Evolutionary conservation across 2,797 vertebrate species (phyloP).

Genomic region (Myiothlypis chrysogaster): DNA sequence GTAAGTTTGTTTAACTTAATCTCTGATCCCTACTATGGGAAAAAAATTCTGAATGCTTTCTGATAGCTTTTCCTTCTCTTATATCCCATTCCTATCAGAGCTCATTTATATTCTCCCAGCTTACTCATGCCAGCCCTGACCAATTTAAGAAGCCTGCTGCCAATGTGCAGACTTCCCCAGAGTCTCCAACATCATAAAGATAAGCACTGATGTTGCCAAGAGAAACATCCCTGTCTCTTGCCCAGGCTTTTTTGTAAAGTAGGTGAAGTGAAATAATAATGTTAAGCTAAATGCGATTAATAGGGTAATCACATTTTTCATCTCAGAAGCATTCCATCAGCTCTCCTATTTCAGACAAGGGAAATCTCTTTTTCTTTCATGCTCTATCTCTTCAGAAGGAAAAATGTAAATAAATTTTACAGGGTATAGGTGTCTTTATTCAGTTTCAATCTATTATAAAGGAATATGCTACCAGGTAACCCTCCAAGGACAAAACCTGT

Average conservation of each 20-base stretch:
- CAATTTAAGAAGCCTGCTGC: background rate
- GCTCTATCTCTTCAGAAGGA: background rate
- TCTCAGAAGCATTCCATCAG: background rate
- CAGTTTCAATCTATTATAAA: background rate
- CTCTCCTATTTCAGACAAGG: constrained; percentile 7
- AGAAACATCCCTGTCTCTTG: background rate
- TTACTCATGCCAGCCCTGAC: background rate
- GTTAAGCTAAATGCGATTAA: constrained; percentile 41
- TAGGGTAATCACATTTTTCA: constrained; percentile 27
- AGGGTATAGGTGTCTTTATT: background rate
- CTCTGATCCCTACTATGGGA: background rate
- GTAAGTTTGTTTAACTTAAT: background rate
- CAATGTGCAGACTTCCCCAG: background rate
- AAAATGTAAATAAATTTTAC: background rate
- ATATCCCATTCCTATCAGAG: background rate
- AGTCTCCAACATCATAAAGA: background rate
- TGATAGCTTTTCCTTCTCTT: background rate
- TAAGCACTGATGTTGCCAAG: constrained; percentile 20
- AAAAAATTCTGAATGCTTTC: background rate
- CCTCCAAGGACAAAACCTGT: background rate
- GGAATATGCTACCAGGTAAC: background rate
- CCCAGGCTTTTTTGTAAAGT: background rate
- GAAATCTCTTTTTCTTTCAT: background rate
- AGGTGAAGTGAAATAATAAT: constrained; percentile 26
- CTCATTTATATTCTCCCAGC: background rate